phyloP scores from a whole-genome alignment of 2,888 invertebrate species.

The Pristionchus entomophagus region DNA sequence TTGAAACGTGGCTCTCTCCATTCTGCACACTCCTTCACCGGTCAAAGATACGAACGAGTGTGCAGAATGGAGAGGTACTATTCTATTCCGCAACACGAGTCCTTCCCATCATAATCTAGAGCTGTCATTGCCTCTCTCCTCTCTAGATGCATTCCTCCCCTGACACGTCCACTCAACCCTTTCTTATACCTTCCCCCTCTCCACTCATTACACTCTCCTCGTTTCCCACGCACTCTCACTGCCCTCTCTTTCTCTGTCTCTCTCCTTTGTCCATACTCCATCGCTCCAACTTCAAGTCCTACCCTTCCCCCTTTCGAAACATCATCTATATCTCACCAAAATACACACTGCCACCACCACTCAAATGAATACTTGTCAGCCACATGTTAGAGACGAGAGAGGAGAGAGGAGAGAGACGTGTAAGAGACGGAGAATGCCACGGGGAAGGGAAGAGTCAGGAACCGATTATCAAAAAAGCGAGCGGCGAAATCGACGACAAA shows the following conservation, averaged over 20 bases:
- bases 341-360: not conserved
- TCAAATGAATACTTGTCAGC: too few relatives aligned
- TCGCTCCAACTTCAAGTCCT: not conserved
- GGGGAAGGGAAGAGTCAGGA: not conserved
- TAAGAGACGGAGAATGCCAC: not conserved
- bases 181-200: not conserved
- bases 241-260: not conserved
- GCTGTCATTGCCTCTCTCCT: not conserved
- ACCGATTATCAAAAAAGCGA: not conserved
- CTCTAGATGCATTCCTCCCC: not conserved
- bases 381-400: not conserved
- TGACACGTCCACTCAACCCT: constrained; percentile 22
- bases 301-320: not conserved
- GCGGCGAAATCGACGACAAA: not conserved
- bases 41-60: not conserved
- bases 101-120: too few relatives aligned
- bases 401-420: not conserved
- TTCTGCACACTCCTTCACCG: not conserved
- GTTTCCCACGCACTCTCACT: not conserved
- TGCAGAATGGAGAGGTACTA: too few relatives aligned
- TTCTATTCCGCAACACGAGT: too few relatives aligned
- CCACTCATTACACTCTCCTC: not conserved
- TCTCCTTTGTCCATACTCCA: not conserved
- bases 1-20: not conserved
- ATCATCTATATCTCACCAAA: not conserved